Percentiles rank a stretch among this genome's conserved stretches.
Evolutionary conservation across 64 coral and sea anemone species (phyloP).

Genomic region (Montipora foliosa): DNA sequence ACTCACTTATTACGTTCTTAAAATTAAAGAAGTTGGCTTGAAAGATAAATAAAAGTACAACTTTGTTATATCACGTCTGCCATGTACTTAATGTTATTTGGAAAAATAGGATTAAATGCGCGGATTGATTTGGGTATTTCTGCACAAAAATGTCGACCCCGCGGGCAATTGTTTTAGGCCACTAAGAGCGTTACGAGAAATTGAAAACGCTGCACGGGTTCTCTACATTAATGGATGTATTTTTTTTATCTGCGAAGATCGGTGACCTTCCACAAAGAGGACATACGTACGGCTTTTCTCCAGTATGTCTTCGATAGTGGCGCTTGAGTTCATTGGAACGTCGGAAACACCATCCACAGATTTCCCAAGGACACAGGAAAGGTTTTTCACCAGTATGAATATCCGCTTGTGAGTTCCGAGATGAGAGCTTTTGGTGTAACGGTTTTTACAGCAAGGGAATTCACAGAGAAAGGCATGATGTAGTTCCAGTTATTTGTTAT

Average conservation of each 20-base stretch:
- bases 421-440: conserved; percentile 86
- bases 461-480: conserved; percentile 71
- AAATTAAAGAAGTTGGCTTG: neutral
- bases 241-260: conserved; percentile 87
- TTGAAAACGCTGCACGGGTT: neutral
- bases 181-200: neutral
- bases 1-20: too few species aligned
- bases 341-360: conserved; percentile 5
- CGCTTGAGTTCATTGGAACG: too few species aligned
- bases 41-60: too few species aligned
- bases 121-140: neutral
- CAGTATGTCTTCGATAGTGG: conserved; percentile 50
- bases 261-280: conserved; percentile 90
- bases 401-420: conserved; percentile 81
- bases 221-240: conserved; percentile 76
- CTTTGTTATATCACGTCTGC: too few species aligned
- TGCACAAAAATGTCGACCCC: neutral
- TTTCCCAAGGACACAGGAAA: conserved; percentile 88
- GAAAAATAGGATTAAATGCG: neutral
- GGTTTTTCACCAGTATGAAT: conserved; percentile 88
- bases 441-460: conserved; percentile 87
- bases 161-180: neutral
- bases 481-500: conserved; percentile 14
- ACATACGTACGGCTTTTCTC: conserved; percentile 91
- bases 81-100: too few species aligned